Conservation (phyloP, 2,888 invertebrate genomes). For the Amiota minor region DNA sequence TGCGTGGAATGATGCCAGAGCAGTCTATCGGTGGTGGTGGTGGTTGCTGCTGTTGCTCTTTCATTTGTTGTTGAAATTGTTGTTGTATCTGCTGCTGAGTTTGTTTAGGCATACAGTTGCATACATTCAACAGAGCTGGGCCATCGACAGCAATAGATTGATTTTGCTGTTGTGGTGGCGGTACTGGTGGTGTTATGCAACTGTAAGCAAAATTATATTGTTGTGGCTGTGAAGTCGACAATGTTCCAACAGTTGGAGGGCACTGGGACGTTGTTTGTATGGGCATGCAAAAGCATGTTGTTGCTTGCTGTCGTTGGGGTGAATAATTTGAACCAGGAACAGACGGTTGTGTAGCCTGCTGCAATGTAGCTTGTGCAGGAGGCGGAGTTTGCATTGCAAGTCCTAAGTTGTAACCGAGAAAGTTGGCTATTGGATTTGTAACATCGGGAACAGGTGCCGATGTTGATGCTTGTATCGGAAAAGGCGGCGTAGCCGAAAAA, state of each 20-base stretch:
- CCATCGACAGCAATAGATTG: conserved; percentile 31
- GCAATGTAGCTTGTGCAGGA: no score
- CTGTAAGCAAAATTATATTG: conserved; percentile 7
- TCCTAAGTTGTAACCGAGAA: background rate
- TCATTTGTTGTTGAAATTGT: background rate
- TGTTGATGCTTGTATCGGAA: background rate
- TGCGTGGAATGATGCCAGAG: background rate
- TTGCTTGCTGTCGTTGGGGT: background rate
- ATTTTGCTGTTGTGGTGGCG: conserved; percentile 43
- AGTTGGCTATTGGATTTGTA: background rate
- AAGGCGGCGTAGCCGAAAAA: background rate
- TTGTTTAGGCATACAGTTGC: background rate
- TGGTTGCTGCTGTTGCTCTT: background rate
- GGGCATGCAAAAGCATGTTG: background rate
- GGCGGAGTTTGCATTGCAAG: no score
- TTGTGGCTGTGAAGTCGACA: background rate
- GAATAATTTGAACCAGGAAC: background rate
- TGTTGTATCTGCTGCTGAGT: conserved; percentile 33
- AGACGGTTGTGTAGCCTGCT: background rate
- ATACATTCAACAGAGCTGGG: background rate
- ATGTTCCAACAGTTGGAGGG: background rate
- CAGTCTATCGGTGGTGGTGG: background rate
- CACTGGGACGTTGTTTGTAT: background rate
- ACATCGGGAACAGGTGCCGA: background rate
- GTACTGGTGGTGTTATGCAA: conserved; percentile 5